A percentile compares a stretch with the other conserved stretches of the same genome.
Conservation (phyloP, 2,888 invertebrate species). For the Sepiola atlantica region DNA sequence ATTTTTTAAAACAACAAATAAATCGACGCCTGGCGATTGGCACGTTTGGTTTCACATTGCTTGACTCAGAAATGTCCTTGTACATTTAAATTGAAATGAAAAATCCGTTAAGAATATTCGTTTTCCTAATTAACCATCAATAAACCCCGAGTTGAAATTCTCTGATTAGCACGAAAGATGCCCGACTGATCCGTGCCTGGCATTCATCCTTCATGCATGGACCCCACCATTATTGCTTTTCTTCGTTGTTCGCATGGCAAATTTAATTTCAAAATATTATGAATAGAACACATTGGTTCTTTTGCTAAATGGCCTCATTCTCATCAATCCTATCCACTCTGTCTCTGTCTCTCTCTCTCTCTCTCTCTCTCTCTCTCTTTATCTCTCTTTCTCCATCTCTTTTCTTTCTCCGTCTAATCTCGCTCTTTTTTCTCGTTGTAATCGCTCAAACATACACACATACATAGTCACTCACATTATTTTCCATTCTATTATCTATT, state of each 20-base stretch:
- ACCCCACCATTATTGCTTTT: neutral
- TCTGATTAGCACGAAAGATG: neutral
- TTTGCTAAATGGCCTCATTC: neutral
- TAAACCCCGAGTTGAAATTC: neutral
- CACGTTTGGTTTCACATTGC: neutral
- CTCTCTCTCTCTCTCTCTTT: too few relatives aligned
- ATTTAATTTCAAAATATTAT: neutral
- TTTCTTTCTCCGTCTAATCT: too few relatives aligned
- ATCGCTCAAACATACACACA: too few relatives aligned
- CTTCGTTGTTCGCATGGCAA: neutral
- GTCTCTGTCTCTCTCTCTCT: neutral
- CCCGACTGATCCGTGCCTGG: neutral
- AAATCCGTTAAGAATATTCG: neutral
- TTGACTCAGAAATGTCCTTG: neutral
- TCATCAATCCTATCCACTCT: neutral
- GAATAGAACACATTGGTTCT: neutral
- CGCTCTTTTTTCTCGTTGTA: too few relatives aligned
- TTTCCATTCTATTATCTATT: too few relatives aligned
- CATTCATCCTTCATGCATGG: neutral
- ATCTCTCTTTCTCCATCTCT: too few relatives aligned
- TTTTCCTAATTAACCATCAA: neutral
- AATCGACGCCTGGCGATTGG: too few relatives aligned
- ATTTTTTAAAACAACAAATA: too few relatives aligned
- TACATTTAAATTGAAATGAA: neutral
- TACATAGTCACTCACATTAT: too few relatives aligned